These are phyloP conservation scores for Geodia barretti DNA, from an alignment of 37 sponge, comb jelly and placozoan genomes.

Conservation along the genomic window DNA sequence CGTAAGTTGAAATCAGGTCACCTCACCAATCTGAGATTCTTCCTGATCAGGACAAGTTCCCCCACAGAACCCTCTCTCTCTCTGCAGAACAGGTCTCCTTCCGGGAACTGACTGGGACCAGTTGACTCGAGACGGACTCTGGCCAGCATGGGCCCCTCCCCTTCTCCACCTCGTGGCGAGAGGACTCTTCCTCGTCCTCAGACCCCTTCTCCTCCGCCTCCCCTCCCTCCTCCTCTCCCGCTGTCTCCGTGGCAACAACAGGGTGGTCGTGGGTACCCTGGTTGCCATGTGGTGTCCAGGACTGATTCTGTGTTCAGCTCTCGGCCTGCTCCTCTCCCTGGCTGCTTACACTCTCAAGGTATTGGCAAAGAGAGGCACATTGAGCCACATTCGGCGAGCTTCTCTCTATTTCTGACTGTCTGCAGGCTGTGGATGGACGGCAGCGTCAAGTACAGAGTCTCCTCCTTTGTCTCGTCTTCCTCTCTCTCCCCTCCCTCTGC, in stretches of 20 bases:
- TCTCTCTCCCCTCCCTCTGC: slow-evolving; percentile 21
- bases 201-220: too few species aligned
- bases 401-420: not conserved
- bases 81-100: not conserved
- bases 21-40: too few species aligned
- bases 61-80: too few species aligned
- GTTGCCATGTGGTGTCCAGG: not conserved
- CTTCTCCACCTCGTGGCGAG: slow-evolving; percentile 28
- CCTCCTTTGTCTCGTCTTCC: slow-evolving; percentile 8
- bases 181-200: not conserved
- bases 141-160: slow-evolving; percentile 33
- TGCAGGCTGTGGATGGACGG: not conserved
- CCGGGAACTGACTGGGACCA: slow-evolving; percentile 17
- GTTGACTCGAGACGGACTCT: slow-evolving; percentile 2
- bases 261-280: not conserved
- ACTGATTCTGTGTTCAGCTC: slow-evolving; percentile 1
- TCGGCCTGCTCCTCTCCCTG: not conserved
- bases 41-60: too few species aligned
- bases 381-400: not conserved
- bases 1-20: not conserved
- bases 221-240: not conserved
- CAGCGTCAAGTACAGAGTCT: not conserved
- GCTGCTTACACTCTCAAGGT: not conserved
- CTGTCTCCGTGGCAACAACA: not conserved
- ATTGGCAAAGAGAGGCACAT: too few species aligned